Base-by-base conservation (phyloP, 1,140 invertebrate species). In the Andrena cerasifolii region DNA sequence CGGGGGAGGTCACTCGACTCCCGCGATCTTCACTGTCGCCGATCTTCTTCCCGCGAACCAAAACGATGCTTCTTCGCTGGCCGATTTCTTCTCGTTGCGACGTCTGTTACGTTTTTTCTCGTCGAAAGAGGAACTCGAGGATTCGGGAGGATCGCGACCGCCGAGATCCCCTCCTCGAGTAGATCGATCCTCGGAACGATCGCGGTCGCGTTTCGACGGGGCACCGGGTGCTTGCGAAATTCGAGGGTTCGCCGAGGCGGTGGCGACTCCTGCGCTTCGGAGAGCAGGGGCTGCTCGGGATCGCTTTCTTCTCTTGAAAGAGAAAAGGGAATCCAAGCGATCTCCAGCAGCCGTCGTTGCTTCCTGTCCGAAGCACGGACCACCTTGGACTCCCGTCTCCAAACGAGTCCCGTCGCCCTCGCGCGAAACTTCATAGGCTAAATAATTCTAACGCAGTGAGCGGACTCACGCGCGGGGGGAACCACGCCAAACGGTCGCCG, bases 31-130 rank as follows among this genome's bases (percentile, higher is more conserved):
- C 3, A 5, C 36, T 40, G 12, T 43, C 40, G 40, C 40, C 3
- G 3, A 58, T 58, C 45, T 10, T 3, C 26, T 31, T 63, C 33
- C 40, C 40, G 31, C 2, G 24, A 28, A n/a, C n/a, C n/a, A n/a
- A n/a, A 3, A 10, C 36, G 12, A 18, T 40, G 53, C 26, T 45
- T 58, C 67, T 70, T 31, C 67, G 36, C 28, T 43, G 65, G 12
- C n/a, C 65, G 21, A 53, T 67, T 24, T 51, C 33, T 62, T 62
- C 59, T 62, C 47, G 65, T 53, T 51, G 65, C 67, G 16, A 56
- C 51, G 43, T 58, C 54, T 51, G 43, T 70, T n/a, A n/a, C n/a
- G 33, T 28, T 21, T 26, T n/a, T 31, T 8, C 21, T n/a, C n/a
- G n/a, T n/a, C n/a, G n/a, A 43, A 14, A 40, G 26, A n/a, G 18